phyloP scores from a whole-genome alignment of 35 echinoderm and acorn worm genomes.

The Hemicentrotus pulcherrimus region DNA sequence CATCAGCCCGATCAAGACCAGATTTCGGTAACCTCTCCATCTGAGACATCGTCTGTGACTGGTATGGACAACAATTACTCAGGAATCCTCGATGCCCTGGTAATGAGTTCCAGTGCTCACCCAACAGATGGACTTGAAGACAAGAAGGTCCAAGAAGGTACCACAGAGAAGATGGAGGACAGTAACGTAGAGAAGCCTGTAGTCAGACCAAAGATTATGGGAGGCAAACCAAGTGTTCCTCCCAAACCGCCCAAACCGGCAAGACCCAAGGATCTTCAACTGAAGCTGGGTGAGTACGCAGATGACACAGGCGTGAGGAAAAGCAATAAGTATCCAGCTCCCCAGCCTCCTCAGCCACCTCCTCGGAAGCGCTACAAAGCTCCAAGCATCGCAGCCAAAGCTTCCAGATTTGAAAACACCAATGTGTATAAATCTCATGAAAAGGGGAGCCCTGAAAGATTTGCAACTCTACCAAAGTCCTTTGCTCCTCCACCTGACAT shows the following conservation, averaged over 20 bases:
- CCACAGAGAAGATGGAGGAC: neutral
- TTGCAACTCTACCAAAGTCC: conserved; percentile 28
- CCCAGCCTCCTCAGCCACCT: conserved; percentile 60
- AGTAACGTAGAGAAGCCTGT: neutral
- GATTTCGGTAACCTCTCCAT: conserved; percentile 26
- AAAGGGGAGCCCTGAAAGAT: neutral
- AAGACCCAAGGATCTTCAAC: conserved; percentile 43
- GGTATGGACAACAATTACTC: neutral
- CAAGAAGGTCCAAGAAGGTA: neutral
- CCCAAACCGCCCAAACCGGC: conserved; percentile 68
- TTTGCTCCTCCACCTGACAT: neutral
- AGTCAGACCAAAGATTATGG: conserved; percentile 35
- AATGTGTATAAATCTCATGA: neutral
- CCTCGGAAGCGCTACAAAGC: conserved; percentile 61
- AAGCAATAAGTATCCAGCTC: conserved; percentile 6
- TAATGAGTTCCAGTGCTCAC: neutral
- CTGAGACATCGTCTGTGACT: neutral
- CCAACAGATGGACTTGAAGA: neutral
- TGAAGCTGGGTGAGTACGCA: neutral
- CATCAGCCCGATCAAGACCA: conserved; percentile 54
- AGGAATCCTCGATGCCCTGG: neutral
- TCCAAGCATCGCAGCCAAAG: conserved; percentile 43
- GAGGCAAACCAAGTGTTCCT: conserved; percentile 49
- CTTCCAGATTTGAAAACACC: conserved; percentile 21
- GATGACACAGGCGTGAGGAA: neutral